Percentiles rank a stretch among this genome's conserved stretches.
Evolutionary conservation across 1,140 invertebrate species (phyloP).

Genomic region (Gonioctena quinquepunctata): DNA sequence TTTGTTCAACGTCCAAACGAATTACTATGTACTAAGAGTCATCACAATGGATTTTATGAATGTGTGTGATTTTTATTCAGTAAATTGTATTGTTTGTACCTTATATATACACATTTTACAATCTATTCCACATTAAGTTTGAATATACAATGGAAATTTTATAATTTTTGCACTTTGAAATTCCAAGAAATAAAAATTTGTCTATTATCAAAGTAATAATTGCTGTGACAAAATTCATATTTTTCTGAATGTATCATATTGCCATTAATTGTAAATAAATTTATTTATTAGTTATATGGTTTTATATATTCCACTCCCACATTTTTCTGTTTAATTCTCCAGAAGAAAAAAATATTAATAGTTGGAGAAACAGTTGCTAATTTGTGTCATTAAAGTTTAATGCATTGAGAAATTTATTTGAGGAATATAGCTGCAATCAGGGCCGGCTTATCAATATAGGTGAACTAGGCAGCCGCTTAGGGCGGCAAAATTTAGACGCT

Average conservation of each 20-base stretch:
- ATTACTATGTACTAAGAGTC: neutral
- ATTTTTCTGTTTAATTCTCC: too few species aligned
- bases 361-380: too few species aligned
- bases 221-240: conserved; percentile 31
- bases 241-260: conserved; percentile 39
- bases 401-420: too few species aligned
- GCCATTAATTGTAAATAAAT: conserved; percentile 28
- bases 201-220: neutral
- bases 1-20: conserved; percentile 14
- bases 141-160: neutral
- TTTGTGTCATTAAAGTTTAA: too few species aligned
- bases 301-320: too few species aligned
- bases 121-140: too few species aligned
- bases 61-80: neutral
- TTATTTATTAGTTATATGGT: conserved; percentile 25
- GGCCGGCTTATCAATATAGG: too few species aligned
- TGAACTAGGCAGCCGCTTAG: too few species aligned
- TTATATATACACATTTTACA: neutral
- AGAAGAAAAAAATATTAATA: too few species aligned
- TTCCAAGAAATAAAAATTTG: neutral
- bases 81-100: neutral
- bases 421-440: too few species aligned
- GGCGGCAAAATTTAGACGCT: too few species aligned
- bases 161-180: neutral
- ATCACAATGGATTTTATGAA: too few species aligned